Evolutionary conservation across 2,888 invertebrate species (phyloP).

Genomic region (Cantharis lateralis): DNA sequence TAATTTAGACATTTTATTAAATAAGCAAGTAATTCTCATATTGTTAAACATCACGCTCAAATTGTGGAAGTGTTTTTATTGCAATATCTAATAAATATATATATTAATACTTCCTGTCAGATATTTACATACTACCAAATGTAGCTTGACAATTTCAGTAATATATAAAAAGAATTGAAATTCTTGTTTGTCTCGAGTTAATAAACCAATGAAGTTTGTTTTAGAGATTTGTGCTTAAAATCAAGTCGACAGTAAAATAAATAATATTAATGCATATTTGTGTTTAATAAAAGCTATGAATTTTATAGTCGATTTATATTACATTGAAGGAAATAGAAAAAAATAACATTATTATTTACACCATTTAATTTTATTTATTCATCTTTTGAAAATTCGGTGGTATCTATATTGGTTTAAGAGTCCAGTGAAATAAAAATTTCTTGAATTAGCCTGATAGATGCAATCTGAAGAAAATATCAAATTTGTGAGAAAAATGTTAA

Average conservation of each 20-base stretch:
- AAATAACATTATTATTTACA: background rate
- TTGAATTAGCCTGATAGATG: too few relatives aligned
- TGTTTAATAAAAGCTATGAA: background rate
- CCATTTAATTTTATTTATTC: background rate
- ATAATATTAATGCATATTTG: background rate
- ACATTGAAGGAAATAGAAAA: background rate
- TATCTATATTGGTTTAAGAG: too few relatives aligned
- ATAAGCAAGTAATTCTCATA: background rate
- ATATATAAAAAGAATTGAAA: background rate
- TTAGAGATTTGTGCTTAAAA: background rate
- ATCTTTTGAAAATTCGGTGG: too few relatives aligned
- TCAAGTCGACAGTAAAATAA: background rate
- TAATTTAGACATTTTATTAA: background rate
- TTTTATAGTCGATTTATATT: background rate
- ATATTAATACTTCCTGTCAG: slow-evolving; percentile 13
- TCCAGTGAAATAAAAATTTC: too few relatives aligned
- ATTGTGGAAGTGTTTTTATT: slow-evolving; percentile 9
- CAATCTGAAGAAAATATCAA: too few relatives aligned
- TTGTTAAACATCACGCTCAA: background rate
- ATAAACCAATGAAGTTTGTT: background rate
- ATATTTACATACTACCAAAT: background rate
- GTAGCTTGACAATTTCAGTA: background rate
- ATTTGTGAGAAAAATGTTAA: too few relatives aligned
- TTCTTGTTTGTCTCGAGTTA: slow-evolving; percentile 7
- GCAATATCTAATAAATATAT: slow-evolving; percentile 1